Evolutionary conservation across 1,140 invertebrate species (phyloP).

Genomic region (Bombyx mori): ASM3026992v2 NC_085128.1:7386001-7386500

Average conservation of each 20-base stretch:
- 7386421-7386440: not conserved
- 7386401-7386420: too few relatives aligned
- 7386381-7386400: too few relatives aligned
- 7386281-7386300: slow-evolving; percentile 18
- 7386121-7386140: too few relatives aligned
- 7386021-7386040: too few relatives aligned
- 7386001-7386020: too few relatives aligned
- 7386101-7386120: too few relatives aligned
- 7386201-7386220: slow-evolving; percentile 53
- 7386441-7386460: not conserved
- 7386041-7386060: too few relatives aligned
- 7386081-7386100: too few relatives aligned
- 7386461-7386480: not conserved
- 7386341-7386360: not conserved
- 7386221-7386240: slow-evolving; percentile 31
- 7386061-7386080: too few relatives aligned
- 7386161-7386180: slow-evolving; percentile 40
- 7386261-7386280: slow-evolving; percentile 53
- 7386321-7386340: slow-evolving; percentile 9
- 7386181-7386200: slow-evolving; percentile 66
- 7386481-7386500: not conserved
- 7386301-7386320: slow-evolving; percentile 13
- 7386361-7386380: not conserved
- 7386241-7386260: slow-evolving; percentile 46
- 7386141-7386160: slow-evolving; percentile 51